Percentiles rank a stretch among this genome's conserved stretches.
phyloP scores from a whole-genome alignment of 2,797 vertebrate species.

The Myotis myotis region DNA sequence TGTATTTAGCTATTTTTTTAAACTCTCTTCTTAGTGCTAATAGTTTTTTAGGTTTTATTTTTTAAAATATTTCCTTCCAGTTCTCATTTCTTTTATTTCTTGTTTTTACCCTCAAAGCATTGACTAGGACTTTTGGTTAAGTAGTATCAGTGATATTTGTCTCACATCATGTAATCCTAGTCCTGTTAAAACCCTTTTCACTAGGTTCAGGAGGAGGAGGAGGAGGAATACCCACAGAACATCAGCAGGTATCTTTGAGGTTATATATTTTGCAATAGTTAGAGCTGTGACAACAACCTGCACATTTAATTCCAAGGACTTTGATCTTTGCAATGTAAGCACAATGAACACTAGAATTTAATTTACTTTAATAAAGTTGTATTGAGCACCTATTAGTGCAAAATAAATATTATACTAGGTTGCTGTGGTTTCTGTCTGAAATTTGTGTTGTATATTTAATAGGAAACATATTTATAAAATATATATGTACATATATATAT shows the following conservation, averaged over 20 bases:
- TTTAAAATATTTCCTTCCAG: background rate
- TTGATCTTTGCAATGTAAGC: background rate
- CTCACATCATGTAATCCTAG: background rate
- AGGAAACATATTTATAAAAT: background rate
- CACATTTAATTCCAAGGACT: background rate
- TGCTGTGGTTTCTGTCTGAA: background rate
- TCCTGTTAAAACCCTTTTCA: background rate
- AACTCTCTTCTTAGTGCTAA: background rate
- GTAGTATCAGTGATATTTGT: background rate
- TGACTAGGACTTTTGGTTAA: background rate
- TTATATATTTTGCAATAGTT: background rate
- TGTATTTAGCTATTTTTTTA: background rate
- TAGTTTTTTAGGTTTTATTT: background rate
- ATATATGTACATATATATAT: background rate
- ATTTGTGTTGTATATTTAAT: conserved; percentile 9
- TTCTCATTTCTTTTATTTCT: background rate
- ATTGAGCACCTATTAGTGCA: background rate
- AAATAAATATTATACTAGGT: background rate
- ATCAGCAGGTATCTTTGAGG: background rate
- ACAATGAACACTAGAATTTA: background rate
- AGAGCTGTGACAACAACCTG: background rate
- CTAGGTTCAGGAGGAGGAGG: background rate
- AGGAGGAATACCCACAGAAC: background rate
- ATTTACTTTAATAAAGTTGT: background rate
- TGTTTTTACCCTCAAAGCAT: background rate